phyloP scores from a whole-genome alignment of 2,888 invertebrate species.

The Parnassius smintheus region DNA sequence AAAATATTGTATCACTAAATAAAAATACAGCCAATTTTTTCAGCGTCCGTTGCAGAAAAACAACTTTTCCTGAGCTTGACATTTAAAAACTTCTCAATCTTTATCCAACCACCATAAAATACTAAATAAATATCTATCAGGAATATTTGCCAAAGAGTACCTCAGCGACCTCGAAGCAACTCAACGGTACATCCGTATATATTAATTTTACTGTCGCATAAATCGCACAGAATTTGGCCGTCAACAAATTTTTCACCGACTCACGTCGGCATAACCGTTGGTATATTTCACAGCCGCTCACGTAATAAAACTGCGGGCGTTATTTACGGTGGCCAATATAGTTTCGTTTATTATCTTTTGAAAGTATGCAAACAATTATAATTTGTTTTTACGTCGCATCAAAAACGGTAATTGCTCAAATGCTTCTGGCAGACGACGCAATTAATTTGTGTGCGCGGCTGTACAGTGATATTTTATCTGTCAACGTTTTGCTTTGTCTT shows the following conservation, averaged over 20 bases:
- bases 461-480: constrained; percentile 19
- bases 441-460: constrained; percentile 24
- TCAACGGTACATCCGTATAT: constrained; percentile 28
- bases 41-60: too few relatives aligned
- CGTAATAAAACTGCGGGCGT: constrained; percentile 20
- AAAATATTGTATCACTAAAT: too few relatives aligned
- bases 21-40: too few relatives aligned
- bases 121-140: neutral
- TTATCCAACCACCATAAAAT: too few relatives aligned
- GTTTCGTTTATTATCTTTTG: constrained; percentile 11
- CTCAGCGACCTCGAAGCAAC: constrained; percentile 4
- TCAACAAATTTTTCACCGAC: constrained; percentile 43
- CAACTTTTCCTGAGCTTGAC: too few relatives aligned
- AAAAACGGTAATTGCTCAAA: constrained; percentile 21
- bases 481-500: constrained; percentile 17
- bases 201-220: constrained; percentile 45
- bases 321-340: constrained; percentile 19
- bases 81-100: too few relatives aligned
- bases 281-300: constrained; percentile 6
- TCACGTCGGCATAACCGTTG: constrained; percentile 25
- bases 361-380: constrained; percentile 17
- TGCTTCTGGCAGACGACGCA: constrained; percentile 16
- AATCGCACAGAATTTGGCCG: constrained; percentile 40
- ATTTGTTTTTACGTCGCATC: constrained; percentile 13
- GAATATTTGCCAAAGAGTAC: neutral